Evolutionary conservation across 2,113 vertebrate genomes (phyloP).

Genomic region (Poeciliopsis occidentalis): DNA sequence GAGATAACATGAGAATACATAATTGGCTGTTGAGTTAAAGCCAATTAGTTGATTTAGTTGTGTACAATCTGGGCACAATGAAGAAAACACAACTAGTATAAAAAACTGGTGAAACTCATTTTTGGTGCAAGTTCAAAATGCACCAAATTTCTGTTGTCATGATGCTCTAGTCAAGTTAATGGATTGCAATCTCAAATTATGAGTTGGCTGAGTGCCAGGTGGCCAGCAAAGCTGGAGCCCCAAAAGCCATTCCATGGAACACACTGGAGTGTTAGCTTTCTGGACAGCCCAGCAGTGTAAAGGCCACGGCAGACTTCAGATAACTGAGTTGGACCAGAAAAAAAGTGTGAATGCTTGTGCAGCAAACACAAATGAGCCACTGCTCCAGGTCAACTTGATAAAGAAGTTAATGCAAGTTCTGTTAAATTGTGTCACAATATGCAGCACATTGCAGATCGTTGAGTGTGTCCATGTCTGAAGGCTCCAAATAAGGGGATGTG

Average conservation of each 20-base stretch:
- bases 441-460: too few species aligned
- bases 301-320: too few species aligned
- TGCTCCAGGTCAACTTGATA: too few species aligned
- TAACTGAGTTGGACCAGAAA: too few species aligned
- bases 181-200: conserved; percentile 87
- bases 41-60: conserved; percentile 25
- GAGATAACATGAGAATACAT: background rate
- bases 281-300: conserved; percentile 30
- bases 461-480: too few species aligned
- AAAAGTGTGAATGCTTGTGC: too few species aligned
- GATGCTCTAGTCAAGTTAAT: conserved; percentile 84
- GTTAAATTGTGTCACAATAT: too few species aligned
- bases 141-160: conserved; percentile 52
- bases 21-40: conserved; percentile 6
- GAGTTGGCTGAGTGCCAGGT: conserved; percentile 84
- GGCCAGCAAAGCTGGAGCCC: conserved; percentile 78
- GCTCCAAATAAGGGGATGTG: too few species aligned
- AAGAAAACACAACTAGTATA: conserved; percentile 7
- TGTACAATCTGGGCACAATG: conserved; percentile 43
- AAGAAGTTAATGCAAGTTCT: too few species aligned
- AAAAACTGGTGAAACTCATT: conserved; percentile 29
- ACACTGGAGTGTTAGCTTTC: conserved; percentile 75
- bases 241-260: conserved; percentile 81
- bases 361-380: too few species aligned
- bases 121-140: conserved; percentile 14